Conservation (phyloP, 2,797 vertebrate species). For the Alca torda region DNA sequence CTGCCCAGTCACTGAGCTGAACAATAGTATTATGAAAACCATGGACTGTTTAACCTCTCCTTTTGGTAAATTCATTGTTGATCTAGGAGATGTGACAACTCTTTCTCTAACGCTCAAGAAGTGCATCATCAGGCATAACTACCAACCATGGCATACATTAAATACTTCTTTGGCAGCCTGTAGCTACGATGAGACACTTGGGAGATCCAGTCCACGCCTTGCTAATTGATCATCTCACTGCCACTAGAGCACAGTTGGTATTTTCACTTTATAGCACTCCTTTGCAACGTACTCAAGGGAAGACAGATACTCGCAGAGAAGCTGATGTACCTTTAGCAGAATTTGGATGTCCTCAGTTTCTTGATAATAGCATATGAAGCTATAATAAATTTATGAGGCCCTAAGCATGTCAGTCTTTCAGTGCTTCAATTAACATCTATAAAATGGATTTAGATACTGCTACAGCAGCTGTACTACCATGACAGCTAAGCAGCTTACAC, state of each 20-base stretch:
- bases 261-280: too few species aligned
- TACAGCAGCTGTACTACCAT: too few species aligned
- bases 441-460: not conserved
- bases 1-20: not conserved
- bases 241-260: not conserved
- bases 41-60: not conserved
- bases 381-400: too few species aligned
- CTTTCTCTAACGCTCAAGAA: not conserved
- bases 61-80: not conserved
- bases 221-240: accelerated
- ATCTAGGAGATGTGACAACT: not conserved
- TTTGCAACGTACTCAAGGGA: not conserved
- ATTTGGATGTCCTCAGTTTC: not conserved
- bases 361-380: not conserved
- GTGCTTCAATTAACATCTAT: not conserved
- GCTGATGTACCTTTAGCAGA: not conserved
- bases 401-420: not conserved
- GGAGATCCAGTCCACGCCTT: not conserved
- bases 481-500: not conserved
- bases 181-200: not conserved
- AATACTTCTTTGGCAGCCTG: not conserved
- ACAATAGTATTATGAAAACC: not conserved
- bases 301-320: not conserved
- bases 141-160: not conserved
- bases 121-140: not conserved